Base-by-base conservation (phyloP, 1,140 invertebrate species). In the Atta texana region DNA sequence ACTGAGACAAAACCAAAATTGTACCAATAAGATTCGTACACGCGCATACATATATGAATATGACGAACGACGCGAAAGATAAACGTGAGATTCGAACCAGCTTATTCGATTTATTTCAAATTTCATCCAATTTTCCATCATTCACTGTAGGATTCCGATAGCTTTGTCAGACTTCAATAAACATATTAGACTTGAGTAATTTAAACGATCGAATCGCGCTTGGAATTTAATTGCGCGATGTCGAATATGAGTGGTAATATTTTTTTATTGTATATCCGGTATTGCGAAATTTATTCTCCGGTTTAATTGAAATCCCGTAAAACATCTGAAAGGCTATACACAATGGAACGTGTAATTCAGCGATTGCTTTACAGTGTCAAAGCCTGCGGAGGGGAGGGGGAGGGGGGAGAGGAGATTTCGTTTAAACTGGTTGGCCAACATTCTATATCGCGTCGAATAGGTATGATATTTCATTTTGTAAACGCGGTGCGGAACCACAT, bases 151-250 rank as follows among this genome's bases (percentile, higher is more conserved):
- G 39, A 78, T 78, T 78, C 49, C 76, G 24, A 31, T 78, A 64
- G 57, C 63, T 63, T 63, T 63, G 34, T 55, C 28, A 34, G 51
- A 34, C 0, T 34, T 74, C 51, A 75, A 75, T 76, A 61, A 61
- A 76, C 55, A 76, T 59, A 61, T 76, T 28, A 76, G 21, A 76
- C 55, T 18, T 24, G 21, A 7, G 34, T 61, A 76, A 76, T 76
- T 61, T 21, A 34, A 66, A 53, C 76, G 61, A 68, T 34, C n/a
- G 12, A n/a, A 21, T n/a, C 61, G 18, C 14, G 24, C 14, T 66
- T 18, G 28, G 44, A 78, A 78, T 80, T 68, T 80, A 68, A 80
- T 80, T 39, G 76, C 44, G 28, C 44, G 63, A 68, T 39, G 49
- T 51, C 31, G 61, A 80, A n/a, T 31, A n/a, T 14, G 28, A 28